Evolutionary conservation across 2,888 invertebrate genomes (phyloP), one percentile per base, ranked within the genome.

Genomic region (Platypus cylindrus): DNA sequence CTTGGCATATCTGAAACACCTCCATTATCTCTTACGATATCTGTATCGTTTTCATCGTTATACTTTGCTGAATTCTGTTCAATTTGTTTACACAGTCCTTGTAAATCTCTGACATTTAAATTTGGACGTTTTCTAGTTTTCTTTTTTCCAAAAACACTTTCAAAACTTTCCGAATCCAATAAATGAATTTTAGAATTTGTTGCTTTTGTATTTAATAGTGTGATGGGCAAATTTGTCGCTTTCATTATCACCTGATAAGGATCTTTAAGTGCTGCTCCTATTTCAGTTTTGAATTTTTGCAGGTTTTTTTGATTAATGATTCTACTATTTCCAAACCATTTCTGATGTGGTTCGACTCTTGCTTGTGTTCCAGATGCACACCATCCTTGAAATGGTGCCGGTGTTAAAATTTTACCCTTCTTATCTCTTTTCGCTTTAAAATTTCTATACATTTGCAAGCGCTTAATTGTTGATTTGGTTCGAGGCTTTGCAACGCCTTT

Each of bases 251-350:
- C 86, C 66, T 95, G 87, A 58, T 95, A 99, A 0, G 98, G 97
- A 64, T 97, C 93, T 55, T 82, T 90, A 34, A 91, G 71, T 17
- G 85, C 95, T 51, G 86, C 85, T 12, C 91, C 93, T 57, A 99
- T 75, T 64, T 95, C 95, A 25, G 85, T 85, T 66, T 98, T 85
- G 53, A 89, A 87, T 55, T 84, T 86, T 60, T 87, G 87, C 17
- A 89, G 56, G 0, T 86, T 80, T 52, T 73, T 79, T 63, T 98
- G 97, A 1, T 91, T 84, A 47, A 98, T 90, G 0, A 98, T 94
- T 43, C 94, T 73, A 0, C 97, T 94, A 59, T 99, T 99, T 11
- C 95, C 94, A 62, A 99, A 99, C 98, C 98, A 99, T 59, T 85
- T 90, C 51, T 93, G 87, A 48, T 89, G 94, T 2, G 98, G 98